Percentiles rank a stretch among this genome's conserved stretches.
Evolutionary conservation across 2,888 invertebrate species (phyloP).

Genomic region (Flexamia atlantica): DNA sequence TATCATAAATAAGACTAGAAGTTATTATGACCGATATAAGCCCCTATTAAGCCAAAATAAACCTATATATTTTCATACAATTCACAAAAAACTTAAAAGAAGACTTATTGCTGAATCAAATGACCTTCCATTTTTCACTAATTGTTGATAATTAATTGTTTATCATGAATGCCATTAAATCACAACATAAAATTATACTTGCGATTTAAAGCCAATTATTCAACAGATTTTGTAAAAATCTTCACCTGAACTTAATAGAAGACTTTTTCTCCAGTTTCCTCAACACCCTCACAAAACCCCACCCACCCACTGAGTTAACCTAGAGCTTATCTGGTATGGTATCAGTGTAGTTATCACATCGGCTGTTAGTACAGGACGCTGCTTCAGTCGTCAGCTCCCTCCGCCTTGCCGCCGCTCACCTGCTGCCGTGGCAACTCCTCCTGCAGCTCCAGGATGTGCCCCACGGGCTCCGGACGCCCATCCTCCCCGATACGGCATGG

Average conservation of each 20-base stretch:
- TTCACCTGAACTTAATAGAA: neutral
- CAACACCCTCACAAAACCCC: neutral
- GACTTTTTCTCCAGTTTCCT: constrained; percentile 1
- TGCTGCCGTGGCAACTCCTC: constrained; percentile 80
- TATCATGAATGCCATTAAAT: constrained; percentile 4
- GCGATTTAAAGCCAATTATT: too few species aligned
- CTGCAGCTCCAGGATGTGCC: constrained; percentile 91
- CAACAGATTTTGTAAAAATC: neutral
- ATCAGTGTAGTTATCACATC: neutral
- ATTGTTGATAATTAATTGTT: neutral
- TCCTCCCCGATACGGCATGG: constrained; percentile 94
- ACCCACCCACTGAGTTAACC: constrained; percentile 8
- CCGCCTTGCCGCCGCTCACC: constrained; percentile 22
- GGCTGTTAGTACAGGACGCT: constrained; percentile 9
- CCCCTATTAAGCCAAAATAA: too few species aligned
- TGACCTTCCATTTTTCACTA: too few species aligned
- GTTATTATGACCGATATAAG: too few species aligned
- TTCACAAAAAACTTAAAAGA: neutral
- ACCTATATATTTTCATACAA: neutral
- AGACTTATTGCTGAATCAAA: too few species aligned
- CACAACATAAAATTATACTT: too few species aligned
- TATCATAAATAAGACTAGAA: too few species aligned
- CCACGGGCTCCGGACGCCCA: constrained; percentile 92
- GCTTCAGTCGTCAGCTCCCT: constrained; percentile 25
- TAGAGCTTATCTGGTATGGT: neutral